These are phyloP conservation scores for Tenthredo amoena DNA, from an alignment of 2,888 invertebrate genomes.

Conservation along the genomic window DNA sequence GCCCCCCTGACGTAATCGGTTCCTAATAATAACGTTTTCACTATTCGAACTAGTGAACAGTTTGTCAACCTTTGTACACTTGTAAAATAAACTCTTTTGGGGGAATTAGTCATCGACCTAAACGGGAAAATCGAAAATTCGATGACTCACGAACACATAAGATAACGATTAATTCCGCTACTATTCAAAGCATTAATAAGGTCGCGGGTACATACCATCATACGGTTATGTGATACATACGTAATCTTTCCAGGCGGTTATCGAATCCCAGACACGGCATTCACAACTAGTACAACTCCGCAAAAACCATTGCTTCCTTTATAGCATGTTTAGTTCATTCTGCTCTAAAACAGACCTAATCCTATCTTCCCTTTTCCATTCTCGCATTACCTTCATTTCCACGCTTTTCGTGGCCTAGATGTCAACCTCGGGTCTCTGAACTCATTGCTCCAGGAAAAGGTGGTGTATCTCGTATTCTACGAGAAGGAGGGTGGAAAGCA, in stretches of 20 bases:
- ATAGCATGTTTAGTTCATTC: neutral
- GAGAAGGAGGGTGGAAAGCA: neutral
- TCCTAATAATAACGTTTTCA: neutral
- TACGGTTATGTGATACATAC: neutral
- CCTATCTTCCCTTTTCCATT: constrained; percentile 27
- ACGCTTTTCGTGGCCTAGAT: constrained; percentile 9
- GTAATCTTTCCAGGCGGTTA: constrained; percentile 1
- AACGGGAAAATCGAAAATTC: neutral
- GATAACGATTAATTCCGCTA: constrained; percentile 18
- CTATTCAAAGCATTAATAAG: neutral
- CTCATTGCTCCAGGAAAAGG: neutral
- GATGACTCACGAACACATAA: constrained; percentile 16
- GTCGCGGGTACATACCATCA: neutral
- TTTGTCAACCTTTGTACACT: neutral
- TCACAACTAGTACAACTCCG: neutral
- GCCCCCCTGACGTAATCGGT: neutral
- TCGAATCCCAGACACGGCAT: neutral
- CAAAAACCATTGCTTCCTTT: neutral
- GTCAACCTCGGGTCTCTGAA: constrained; percentile 34
- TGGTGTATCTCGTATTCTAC: neutral
- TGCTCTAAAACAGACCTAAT: neutral
- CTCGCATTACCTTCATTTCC: constrained; percentile 12
- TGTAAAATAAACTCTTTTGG: neutral
- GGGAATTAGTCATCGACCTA: neutral
- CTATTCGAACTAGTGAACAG: neutral